Percentiles rank a stretch among this genome's conserved stretches.
phyloP scores from a whole-genome alignment of 2,113 vertebrate species.

The Erpornis zantholeuca region DNA sequence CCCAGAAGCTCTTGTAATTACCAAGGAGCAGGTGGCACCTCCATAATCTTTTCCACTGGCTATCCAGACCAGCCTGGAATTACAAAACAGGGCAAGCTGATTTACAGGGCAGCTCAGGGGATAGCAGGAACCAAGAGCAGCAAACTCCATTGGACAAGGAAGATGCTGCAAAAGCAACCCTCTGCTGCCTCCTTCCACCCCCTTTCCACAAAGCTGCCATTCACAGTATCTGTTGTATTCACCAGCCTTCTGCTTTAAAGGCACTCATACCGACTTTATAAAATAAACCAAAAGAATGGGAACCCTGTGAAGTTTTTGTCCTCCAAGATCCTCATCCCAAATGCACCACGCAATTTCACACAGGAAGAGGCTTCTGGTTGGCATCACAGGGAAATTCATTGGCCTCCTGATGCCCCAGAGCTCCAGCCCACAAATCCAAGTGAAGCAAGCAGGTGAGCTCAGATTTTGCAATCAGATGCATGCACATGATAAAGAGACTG shows the following conservation, averaged over 20 bases:
- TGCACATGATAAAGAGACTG: not conserved
- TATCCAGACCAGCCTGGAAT: not conserved
- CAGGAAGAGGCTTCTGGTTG: not conserved
- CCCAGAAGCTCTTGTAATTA: not conserved
- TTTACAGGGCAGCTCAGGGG: not conserved
- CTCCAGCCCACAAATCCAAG: not conserved
- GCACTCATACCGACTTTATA: not conserved
- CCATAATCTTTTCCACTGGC: not conserved
- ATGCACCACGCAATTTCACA: fast-evolving
- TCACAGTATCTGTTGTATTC: not conserved
- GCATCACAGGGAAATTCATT: not conserved
- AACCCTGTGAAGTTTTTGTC: not conserved
- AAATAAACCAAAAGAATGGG: not conserved
- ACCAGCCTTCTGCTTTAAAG: not conserved
- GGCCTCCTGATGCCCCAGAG: not conserved
- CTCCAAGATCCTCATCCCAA: not conserved
- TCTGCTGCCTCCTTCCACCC: not conserved
- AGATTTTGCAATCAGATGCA: not conserved
- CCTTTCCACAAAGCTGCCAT: not conserved
- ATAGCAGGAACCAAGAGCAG: not conserved
- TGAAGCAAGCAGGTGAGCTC: not conserved
- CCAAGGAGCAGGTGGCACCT: not conserved
- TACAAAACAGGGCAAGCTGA: not conserved
- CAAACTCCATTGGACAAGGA: not conserved
- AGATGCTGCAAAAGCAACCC: not conserved